phyloP scores from a whole-genome alignment of 2,113 vertebrate species.

The Chloropsis cyanopogon region DNA sequence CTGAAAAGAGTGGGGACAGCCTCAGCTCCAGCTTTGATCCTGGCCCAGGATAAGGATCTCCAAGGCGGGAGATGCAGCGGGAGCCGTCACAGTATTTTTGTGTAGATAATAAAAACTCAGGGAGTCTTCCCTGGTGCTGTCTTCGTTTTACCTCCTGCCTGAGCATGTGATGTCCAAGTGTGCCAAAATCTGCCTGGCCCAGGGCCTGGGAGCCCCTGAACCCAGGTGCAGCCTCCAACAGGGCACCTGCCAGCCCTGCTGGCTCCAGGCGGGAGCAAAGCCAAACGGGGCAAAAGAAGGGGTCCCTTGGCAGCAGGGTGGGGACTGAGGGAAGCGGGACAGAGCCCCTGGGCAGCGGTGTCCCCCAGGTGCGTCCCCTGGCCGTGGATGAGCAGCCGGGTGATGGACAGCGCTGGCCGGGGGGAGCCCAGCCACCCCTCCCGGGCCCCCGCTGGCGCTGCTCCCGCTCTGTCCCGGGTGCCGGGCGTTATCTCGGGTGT shows the following conservation, averaged over 20 bases:
- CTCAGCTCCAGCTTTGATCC: neutral
- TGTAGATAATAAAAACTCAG: slow-evolving; percentile 37
- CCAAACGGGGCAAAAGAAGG: fast-evolving
- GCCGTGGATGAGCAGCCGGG: fast-evolving
- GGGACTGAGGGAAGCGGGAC: neutral
- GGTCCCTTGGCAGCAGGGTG: neutral
- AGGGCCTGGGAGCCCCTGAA: neutral
- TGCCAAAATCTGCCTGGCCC: neutral
- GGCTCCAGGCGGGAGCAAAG: neutral
- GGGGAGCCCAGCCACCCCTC: neutral
- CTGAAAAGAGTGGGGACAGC: neutral
- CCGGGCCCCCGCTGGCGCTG: neutral
- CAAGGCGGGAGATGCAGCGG: fast-evolving
- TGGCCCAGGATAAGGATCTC: neutral
- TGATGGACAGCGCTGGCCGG: neutral
- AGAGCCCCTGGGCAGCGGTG: fast-evolving
- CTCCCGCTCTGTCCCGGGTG: neutral
- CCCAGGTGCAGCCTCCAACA: fast-evolving
- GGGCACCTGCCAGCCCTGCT: fast-evolving
- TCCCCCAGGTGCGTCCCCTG: fast-evolving
- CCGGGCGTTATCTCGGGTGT: neutral
- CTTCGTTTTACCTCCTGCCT: neutral
- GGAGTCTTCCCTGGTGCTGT: neutral
- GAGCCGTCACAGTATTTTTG: neutral
- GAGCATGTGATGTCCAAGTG: neutral